These are phyloP conservation scores for Apotomis capreana DNA, from an alignment of 2,888 invertebrate species.

Conservation along the genomic window DNA sequence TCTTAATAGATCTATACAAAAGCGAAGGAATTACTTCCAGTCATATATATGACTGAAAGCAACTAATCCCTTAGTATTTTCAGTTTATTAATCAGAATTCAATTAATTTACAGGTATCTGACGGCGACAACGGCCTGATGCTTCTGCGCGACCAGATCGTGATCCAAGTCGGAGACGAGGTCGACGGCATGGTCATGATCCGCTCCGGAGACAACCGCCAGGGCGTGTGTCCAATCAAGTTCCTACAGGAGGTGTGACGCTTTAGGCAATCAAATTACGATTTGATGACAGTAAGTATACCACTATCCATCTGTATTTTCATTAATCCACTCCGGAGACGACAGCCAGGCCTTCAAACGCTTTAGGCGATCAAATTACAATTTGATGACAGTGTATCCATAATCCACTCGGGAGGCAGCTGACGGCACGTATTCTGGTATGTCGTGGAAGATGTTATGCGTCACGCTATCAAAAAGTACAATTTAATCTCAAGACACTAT, in stretches of 20 bases:
- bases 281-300: constrained; percentile 63
- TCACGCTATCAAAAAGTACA: too few relatives aligned
- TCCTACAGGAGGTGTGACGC: constrained; percentile 97
- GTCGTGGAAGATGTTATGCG: too few relatives aligned
- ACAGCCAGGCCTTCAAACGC: background rate
- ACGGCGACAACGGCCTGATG: constrained; percentile 91
- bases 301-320: background rate
- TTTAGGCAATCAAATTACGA: constrained; percentile 73
- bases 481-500: too few relatives aligned
- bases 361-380: too few relatives aligned
- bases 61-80: too few relatives aligned
- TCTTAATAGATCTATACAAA: too few relatives aligned
- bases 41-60: too few relatives aligned
- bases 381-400: background rate
- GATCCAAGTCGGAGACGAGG: constrained; percentile 94
- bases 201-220: constrained; percentile 96
- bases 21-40: too few relatives aligned
- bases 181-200: constrained; percentile 97
- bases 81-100: background rate
- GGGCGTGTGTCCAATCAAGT: constrained; percentile 96
- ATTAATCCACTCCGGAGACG: background rate
- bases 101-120: constrained; percentile 88
- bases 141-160: constrained; percentile 96
- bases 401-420: too few relatives aligned
- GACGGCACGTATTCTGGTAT: too few relatives aligned